Percentiles rank a stretch among this genome's conserved stretches.
phyloP scores from a whole-genome alignment of 2,797 vertebrate species.

The Eospalax fontanierii region DNA sequence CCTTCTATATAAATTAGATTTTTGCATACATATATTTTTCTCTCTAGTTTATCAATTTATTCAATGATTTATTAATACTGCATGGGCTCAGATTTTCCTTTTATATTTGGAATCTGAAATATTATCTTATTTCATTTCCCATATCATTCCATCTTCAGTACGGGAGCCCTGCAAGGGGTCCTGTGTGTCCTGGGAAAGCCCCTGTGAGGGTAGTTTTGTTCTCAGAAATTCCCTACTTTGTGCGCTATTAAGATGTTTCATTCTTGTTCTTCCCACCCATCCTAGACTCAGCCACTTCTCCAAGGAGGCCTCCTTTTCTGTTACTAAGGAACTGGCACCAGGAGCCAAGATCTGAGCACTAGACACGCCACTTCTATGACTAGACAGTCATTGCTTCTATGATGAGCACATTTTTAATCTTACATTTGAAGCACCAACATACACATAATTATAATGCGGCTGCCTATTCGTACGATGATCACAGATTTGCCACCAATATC shows the following conservation, averaged over 20 bases:
- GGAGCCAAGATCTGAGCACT: neutral
- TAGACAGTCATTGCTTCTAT: neutral
- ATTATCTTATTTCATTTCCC: neutral
- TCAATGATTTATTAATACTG: neutral
- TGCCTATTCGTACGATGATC: neutral
- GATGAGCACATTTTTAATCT: constrained; percentile 1
- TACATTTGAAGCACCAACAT: neutral
- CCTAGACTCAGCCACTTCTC: constrained; percentile 4
- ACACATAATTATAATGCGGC: neutral
- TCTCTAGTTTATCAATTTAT: constrained; percentile 43
- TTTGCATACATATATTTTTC: constrained; percentile 33
- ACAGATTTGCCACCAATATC: neutral
- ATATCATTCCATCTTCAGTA: constrained; percentile 12
- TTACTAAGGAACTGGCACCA: neutral
- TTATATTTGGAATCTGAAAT: constrained; percentile 35
- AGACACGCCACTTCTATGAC: neutral
- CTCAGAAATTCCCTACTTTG: constrained; percentile 28
- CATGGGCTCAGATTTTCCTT: constrained; percentile 16
- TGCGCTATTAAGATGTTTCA: neutral
- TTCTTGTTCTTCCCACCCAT: neutral
- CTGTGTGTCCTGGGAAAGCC: neutral
- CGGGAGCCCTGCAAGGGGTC: neutral
- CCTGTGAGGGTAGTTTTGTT: neutral
- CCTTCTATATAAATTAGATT: neutral
- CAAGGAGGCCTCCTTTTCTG: neutral